Base-by-base conservation (phyloP, 2,113 vertebrate species). In the Thunnus maccoyii region DNA sequence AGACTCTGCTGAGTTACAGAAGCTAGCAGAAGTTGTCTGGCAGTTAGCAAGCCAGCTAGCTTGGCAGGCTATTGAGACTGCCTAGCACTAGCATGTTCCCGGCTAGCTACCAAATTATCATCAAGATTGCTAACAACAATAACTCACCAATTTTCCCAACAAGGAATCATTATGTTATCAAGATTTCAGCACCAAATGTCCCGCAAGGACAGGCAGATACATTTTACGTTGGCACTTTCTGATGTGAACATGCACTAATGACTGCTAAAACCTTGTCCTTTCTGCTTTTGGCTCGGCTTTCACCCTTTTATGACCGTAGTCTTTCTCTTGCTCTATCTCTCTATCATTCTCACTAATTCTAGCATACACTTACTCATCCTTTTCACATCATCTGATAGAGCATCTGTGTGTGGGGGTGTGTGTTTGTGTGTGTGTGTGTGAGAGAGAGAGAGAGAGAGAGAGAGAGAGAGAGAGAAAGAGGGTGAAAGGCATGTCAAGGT, bases 401-500 rank as follows among this genome's bases (percentile, higher is more conserved):
- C 17, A 57, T 57, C 36, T 57, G 20, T 22, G 4, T 18, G 66
- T 11, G n/a, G 30, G 11, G 27, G 44, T 5, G 32, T 12, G 66
- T 0, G 55, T 3, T 46, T 8, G 68, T 2, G 27, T 0, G 32
- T 57, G 17, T 22, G 4, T 18, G 66, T 11, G 30, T 5, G 41
- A 4, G 25, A 30, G 41, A n/a, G 10, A 55, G 20, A 51, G 47
- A 36, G 41, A 64, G 57, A 22, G 27, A 55, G 17, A 17, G 41
- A 11, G 55, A 46, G 51, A 25, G 32, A n/a, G 18, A 51, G 44
- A 48, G 14, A 48, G 46, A 63, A 14, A 44, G 27, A 32, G 44
- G 48, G 69, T 82, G 69, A 87, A 85, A 87, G 85, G 56, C 60
- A 76, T 76, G 85, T 83, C 79, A 90, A 86, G 84, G 75, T 77